Percentiles rank a stretch among this genome's conserved stretches.
These are phyloP conservation scores for Copsychus sechellarum DNA, from an alignment of 2,113 vertebrate genomes.

Conservation along the genomic window DNA sequence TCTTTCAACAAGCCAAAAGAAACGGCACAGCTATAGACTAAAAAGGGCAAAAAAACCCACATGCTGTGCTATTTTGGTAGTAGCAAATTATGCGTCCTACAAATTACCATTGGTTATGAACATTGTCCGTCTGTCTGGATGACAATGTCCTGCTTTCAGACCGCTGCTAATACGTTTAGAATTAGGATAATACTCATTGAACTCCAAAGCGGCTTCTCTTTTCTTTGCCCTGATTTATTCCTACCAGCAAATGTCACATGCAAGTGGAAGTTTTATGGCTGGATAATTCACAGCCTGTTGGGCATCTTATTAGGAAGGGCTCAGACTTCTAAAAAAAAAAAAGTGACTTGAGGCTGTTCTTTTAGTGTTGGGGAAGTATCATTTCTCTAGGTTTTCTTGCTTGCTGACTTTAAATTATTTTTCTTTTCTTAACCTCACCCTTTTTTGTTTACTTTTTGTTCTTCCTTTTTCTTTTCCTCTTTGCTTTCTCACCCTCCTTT, in stretches of 20 bases:
- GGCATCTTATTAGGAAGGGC: conserved; percentile 40
- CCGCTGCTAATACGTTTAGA: background rate
- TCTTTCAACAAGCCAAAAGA: conserved; percentile 15
- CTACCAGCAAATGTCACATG: background rate
- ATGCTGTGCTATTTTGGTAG: conserved; percentile 45
- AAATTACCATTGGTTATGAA: conserved; percentile 35
- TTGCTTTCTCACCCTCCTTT: background rate
- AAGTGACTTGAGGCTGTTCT: background rate
- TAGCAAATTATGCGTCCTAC: conserved; percentile 26
- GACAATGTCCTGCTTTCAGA: conserved; percentile 23
- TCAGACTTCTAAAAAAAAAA: background rate
- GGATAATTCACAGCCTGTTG: conserved; percentile 11
- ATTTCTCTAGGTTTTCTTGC: background rate
- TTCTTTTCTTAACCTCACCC: background rate
- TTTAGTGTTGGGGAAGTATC: background rate
- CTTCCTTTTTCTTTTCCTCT: background rate
- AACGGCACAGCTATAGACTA: background rate
- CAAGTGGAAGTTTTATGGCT: conserved; percentile 13
- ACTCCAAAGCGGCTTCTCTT: background rate
- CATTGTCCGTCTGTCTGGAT: conserved; percentile 13
- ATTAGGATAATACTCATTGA: background rate
- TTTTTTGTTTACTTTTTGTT: background rate
- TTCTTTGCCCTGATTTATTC: conserved; percentile 16
- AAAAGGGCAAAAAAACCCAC: conserved; percentile 9
- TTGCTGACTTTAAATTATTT: background rate